Base-by-base conservation (phyloP, 2,113 vertebrate genomes). In the Pseudopodoces humilis region DNA sequence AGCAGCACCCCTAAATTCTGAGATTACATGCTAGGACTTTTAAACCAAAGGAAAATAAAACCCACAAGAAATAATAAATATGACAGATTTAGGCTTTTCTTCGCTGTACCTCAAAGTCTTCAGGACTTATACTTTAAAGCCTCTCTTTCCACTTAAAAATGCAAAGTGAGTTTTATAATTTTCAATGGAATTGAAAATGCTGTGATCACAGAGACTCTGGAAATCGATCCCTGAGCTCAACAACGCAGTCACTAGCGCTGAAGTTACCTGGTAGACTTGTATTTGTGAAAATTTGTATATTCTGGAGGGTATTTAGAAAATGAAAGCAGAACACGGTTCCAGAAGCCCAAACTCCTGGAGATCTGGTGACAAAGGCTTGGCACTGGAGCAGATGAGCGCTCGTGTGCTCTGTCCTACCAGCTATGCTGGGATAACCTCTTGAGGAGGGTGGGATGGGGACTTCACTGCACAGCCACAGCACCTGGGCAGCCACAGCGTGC, bases 271-370 rank as follows among this genome's bases (percentile, higher is more conserved):
- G 1, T 9, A 68, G 19, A 82, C 24, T 13, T 1, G 1, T 27
- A 43, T 83, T 58, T 15, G 19, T 22, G 44, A 46, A 70, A 70
- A 78, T 11, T 2, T 25, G 5, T 33, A 11, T 25, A 41, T 82
- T 50, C 10, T 2, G 4, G 19, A 5, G 8, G 17, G 7, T 30
- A 35, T n/a, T 75, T 27, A 84, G 53, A n/a, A 75, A 55, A 91
- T 75, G 12, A 31, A 53, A 83, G 41, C 15, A 69, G 33, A 92
- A 31, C 7, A 30, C 3, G 53, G 15, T 16, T 33, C 33, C 52
- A 74, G n/a, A 65, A 2, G 4, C 37, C 25, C 1, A 1, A 46
- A 30, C 4, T 10, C 7, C 9, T 0, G 0, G 41, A 22, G 41
- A 43, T 35, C 8, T 43, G 39, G 8, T 81, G 65, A 59, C 13